Evolutionary conservation across 2,888 invertebrate species (phyloP).

Genomic region (Lagria hirta): DNA sequence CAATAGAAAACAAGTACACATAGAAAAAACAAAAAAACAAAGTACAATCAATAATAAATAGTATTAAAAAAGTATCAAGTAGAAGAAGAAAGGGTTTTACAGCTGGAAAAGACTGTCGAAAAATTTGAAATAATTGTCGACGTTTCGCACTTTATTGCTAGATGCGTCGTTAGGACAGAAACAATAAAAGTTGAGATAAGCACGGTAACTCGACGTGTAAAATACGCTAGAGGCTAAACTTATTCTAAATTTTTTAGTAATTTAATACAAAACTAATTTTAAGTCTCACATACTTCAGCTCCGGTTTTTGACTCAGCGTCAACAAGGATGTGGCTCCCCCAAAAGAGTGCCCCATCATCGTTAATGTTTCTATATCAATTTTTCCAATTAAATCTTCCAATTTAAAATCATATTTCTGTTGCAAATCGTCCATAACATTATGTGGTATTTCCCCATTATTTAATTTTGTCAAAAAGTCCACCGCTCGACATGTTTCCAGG

Average conservation of each 20-base stretch:
- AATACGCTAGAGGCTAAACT: too few relatives aligned
- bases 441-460: conserved; percentile 55
- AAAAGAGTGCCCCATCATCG: conserved; percentile 67
- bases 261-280: neutral
- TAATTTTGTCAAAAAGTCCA: conserved; percentile 56
- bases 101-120: too few relatives aligned
- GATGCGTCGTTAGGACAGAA: too few relatives aligned
- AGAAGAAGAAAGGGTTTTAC: too few relatives aligned
- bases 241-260: neutral
- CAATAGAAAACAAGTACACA: too few relatives aligned
- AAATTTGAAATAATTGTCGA: too few relatives aligned
- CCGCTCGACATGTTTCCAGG: conserved; percentile 56
- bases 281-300: conserved; percentile 60
- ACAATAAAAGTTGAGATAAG: neutral
- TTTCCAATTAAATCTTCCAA: conserved; percentile 49
- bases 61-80: too few relatives aligned
- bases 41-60: too few relatives aligned
- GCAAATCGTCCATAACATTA: conserved; percentile 54
- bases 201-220: conserved; percentile 1
- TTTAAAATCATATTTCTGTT: conserved; percentile 38
- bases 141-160: too few relatives aligned
- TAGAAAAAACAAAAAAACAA: too few relatives aligned
- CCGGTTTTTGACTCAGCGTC: conserved; percentile 56
- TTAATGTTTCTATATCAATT: conserved; percentile 54
- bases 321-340: conserved; percentile 64